These are phyloP conservation scores for Perca flavescens DNA, from an alignment of 2,113 vertebrate species.

Conservation along the genomic window DNA sequence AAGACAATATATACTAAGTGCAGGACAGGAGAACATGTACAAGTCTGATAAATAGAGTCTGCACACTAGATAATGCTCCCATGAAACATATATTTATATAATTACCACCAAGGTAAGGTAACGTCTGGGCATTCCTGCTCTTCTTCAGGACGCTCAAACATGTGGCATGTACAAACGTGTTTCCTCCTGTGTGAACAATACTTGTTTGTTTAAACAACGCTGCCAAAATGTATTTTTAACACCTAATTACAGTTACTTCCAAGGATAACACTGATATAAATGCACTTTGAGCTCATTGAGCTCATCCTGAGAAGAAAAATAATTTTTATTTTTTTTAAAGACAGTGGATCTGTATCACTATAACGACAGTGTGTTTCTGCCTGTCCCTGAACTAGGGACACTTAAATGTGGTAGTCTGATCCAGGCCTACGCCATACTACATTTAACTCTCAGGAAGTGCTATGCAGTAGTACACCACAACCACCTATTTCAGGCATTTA, in stretches of 20 bases:
- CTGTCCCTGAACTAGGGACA: slow-evolving; percentile 6
- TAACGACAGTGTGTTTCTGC: neutral
- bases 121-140: too few species aligned
- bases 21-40: too few species aligned
- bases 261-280: neutral
- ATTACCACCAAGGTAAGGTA: too few species aligned
- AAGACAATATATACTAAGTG: too few species aligned
- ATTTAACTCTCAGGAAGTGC: neutral
- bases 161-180: neutral
- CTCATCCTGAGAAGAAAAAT: neutral
- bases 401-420: neutral
- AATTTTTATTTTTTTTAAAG: neutral
- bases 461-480: neutral
- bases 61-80: too few species aligned
- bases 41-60: too few species aligned
- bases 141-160: neutral
- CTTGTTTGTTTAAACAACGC: neutral
- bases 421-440: neutral
- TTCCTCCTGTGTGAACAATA: neutral
- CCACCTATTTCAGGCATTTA: neutral
- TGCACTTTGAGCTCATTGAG: too few species aligned
- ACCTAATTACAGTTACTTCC: neutral
- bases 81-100: too few species aligned
- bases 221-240: neutral
- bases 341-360: neutral